Evolutionary conservation across 1,140 invertebrate genomes (phyloP).

Genomic region (Philopotamus ludificatus): DNA sequence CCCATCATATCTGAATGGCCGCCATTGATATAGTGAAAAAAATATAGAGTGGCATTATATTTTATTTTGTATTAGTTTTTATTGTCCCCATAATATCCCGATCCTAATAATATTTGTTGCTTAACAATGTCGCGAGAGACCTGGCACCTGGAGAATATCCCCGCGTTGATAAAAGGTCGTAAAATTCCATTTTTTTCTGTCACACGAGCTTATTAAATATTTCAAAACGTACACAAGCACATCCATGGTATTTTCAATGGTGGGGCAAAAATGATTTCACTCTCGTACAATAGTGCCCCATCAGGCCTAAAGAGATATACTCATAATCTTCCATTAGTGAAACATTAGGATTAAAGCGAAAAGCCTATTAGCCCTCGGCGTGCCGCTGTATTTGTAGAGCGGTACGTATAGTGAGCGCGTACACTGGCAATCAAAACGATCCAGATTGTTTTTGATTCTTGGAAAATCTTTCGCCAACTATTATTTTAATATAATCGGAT

Average conservation of each 20-base stretch:
- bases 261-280: conserved; percentile 17
- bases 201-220: conserved; percentile 19
- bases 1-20: too few relatives aligned
- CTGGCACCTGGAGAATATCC: conserved; percentile 9
- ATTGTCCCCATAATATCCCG: conserved; percentile 15
- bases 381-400: conserved; percentile 23
- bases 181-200: conserved; percentile 16
- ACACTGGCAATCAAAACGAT: too few relatives aligned
- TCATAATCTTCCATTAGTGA: conserved; percentile 42
- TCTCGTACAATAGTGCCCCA: conserved; percentile 4
- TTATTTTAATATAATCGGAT: too few relatives aligned
- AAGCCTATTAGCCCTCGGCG: conserved; percentile 38
- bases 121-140: not conserved
- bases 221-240: not conserved
- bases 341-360: conserved; percentile 41
- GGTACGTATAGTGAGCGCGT: not conserved
- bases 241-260: not conserved
- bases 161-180: conserved; percentile 3
- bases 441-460: too few relatives aligned
- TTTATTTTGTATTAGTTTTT: conserved; percentile 1
- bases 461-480: too few relatives aligned
- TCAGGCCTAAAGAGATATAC: conserved; percentile 26
- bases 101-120: conserved; percentile 19
- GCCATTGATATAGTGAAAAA: conserved; percentile 10
- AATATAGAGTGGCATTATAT: not conserved